phyloP scores from a whole-genome alignment of 2,113 vertebrate species.

The Anser brachyrhynchus region DNA sequence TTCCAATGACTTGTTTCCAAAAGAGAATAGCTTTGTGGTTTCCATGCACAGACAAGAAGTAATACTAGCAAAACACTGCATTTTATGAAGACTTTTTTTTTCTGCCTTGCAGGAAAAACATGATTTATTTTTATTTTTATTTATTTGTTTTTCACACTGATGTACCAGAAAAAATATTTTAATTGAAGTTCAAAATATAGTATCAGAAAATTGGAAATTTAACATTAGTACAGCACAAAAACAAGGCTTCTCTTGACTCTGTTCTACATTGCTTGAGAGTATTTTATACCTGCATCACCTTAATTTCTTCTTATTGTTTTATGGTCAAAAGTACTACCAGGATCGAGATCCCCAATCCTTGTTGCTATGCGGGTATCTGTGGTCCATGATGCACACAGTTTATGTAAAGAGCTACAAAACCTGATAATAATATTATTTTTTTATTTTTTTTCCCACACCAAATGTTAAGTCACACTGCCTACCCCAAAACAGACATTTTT shows the following conservation, averaged over 20 bases:
- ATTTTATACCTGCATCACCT: background rate
- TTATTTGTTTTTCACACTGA: background rate
- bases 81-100: background rate
- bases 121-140: background rate
- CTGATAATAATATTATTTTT: background rate
- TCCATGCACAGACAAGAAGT: background rate
- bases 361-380: background rate
- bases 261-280: background rate
- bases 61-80: background rate
- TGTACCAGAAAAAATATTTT: conserved; percentile 2
- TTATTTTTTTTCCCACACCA: background rate
- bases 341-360: background rate
- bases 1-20: conserved; percentile 28
- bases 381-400: background rate
- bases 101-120: background rate
- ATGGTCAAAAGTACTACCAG: background rate
- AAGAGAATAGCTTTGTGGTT: background rate
- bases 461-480: background rate
- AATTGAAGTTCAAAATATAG: background rate
- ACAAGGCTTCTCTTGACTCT: background rate
- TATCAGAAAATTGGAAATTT: background rate
- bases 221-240: background rate
- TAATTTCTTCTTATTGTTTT: background rate
- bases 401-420: background rate
- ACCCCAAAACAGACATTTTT: background rate